Evolutionary conservation across 1,140 invertebrate genomes (phyloP).

Genomic region (Nixonia krombeini): DNA sequence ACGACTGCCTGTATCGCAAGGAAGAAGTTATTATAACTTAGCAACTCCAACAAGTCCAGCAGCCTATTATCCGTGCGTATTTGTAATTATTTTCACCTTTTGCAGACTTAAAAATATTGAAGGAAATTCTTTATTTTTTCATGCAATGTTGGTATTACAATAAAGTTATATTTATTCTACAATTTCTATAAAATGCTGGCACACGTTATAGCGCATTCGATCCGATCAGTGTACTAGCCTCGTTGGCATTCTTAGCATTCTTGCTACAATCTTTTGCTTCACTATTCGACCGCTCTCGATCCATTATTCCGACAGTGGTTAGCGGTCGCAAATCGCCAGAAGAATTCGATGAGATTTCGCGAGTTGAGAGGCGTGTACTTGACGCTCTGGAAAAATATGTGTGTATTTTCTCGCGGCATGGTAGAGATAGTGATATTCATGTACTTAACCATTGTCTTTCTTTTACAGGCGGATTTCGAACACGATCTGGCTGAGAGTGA

Average conservation of each 20-base stretch:
- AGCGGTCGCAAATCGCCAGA: conserved; percentile 48
- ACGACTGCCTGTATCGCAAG: no score
- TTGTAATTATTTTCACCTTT: no score
- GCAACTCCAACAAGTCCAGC: conserved; percentile 39
- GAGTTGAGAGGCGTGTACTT: conserved; percentile 51
- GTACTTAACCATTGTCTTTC: background rate
- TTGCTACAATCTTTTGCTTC: conserved; percentile 66
- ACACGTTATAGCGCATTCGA: conserved; percentile 60
- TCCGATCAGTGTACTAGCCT: conserved; percentile 66
- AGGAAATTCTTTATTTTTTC: conserved; percentile 4
- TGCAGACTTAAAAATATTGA: no score
- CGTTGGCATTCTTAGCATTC: conserved; percentile 69
- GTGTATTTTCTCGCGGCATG: conserved; percentile 39
- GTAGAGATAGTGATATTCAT: no score
- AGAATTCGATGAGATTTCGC: conserved; percentile 24
- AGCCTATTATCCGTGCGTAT: conserved; percentile 59
- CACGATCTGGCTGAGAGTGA: no score
- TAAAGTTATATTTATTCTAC: no score
- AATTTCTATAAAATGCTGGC: background rate
- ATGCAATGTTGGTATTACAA: background rate
- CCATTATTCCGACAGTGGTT: conserved; percentile 61
- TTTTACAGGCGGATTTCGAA: no score
- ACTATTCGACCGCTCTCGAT: conserved; percentile 64
- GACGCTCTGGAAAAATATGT: conserved; percentile 63
- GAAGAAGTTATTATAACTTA: conserved; percentile 57